A percentile compares a stretch with the other conserved stretches of the same genome.
Evolutionary conservation across 2,797 vertebrate species (phyloP).

Genomic region (Octomys mimax): DNA sequence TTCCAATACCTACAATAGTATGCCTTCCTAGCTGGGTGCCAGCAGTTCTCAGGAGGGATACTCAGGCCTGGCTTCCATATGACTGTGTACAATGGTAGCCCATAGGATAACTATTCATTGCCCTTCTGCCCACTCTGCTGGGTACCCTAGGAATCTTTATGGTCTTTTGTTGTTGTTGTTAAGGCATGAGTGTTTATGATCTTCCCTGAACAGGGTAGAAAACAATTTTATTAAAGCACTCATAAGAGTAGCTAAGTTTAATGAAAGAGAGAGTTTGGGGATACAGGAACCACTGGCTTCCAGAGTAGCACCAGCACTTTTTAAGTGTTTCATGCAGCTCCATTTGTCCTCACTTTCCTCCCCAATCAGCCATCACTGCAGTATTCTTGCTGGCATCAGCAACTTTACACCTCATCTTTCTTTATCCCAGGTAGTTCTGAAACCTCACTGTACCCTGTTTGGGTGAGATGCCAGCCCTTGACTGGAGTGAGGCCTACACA

Average conservation of each 20-base stretch:
- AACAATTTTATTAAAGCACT: constrained; percentile 74
- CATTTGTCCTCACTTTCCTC: background rate
- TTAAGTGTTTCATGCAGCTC: background rate
- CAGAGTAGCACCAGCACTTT: background rate
- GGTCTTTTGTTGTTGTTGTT: constrained; percentile 33
- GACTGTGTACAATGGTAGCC: background rate
- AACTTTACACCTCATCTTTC: constrained; percentile 74
- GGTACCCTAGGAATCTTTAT: background rate
- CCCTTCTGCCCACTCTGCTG: background rate
- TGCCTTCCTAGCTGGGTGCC: background rate
- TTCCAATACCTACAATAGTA: background rate
- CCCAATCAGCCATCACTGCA: constrained; percentile 34
- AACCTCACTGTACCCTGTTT: constrained; percentile 79
- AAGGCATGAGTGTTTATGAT: constrained; percentile 53
- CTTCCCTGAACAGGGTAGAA: background rate
- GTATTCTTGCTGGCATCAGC: constrained; percentile 69
- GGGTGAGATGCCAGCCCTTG: constrained; percentile 58
- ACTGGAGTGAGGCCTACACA: background rate
- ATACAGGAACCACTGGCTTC: constrained; percentile 32
- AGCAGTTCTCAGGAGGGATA: constrained; percentile 3
- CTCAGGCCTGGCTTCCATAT: rapidly evolving
- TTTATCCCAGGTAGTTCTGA: constrained; percentile 77
- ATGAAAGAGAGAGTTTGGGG: constrained; percentile 65
- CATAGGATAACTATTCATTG: background rate
- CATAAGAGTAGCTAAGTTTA: constrained; percentile 71